These are phyloP conservation scores for Lithophane semibrunnea DNA, from an alignment of 2,888 invertebrate species.

Conservation along the genomic window DNA sequence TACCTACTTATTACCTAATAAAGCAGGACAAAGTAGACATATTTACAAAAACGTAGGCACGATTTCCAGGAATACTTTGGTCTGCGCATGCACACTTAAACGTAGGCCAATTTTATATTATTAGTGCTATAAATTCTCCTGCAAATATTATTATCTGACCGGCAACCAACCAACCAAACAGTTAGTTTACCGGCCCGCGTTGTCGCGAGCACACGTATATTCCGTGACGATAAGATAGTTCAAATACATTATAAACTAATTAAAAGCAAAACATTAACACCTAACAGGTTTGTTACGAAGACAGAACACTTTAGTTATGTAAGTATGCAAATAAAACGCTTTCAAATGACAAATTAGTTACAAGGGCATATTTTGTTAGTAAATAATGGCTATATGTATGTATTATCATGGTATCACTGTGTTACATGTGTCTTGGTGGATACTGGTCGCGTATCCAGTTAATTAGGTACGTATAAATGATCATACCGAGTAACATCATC, in stretches of 20 bases:
- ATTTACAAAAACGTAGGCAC: conserved; percentile 13
- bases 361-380: conserved; percentile 41
- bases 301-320: conserved; percentile 38
- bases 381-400: conserved; percentile 22
- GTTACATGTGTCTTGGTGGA: not conserved
- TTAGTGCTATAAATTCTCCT: conserved; percentile 22
- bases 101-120: conserved; percentile 49
- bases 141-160: conserved; percentile 28
- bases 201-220: conserved; percentile 24
- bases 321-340: conserved; percentile 41
- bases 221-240: conserved; percentile 8
- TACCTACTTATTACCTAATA: not conserved
- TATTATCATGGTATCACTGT: not conserved
- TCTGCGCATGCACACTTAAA: conserved; percentile 30
- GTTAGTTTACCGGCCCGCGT: conserved; percentile 38
- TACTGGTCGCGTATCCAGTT: not conserved
- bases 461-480: not conserved
- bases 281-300: conserved; percentile 26
- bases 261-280: not conserved
- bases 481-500: not conserved
- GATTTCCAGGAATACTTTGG: conserved; percentile 27
- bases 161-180: not conserved
- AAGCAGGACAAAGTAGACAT: not conserved
- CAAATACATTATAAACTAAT: not conserved
- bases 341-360: conserved; percentile 14